Conservation (phyloP, 2,113 vertebrate genomes). For the Zapornia atra region DNA sequence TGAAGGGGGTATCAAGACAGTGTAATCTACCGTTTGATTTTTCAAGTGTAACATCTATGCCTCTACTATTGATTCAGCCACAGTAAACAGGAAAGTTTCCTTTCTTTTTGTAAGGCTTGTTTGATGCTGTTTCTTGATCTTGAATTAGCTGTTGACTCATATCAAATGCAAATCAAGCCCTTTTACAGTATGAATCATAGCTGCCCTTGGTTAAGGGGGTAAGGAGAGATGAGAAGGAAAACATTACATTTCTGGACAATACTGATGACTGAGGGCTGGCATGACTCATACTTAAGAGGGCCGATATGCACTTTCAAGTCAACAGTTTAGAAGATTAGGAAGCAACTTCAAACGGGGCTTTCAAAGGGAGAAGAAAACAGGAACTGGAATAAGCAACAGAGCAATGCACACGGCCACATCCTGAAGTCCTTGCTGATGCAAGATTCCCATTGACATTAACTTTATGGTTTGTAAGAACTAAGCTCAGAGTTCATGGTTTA, state of each 20-base stretch:
- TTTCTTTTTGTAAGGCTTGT: neutral
- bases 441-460: neutral
- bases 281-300: conserved; percentile 42
- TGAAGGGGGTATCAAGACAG: neutral
- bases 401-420: conserved; percentile 1
- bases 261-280: conserved; percentile 29
- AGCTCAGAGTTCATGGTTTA: neutral
- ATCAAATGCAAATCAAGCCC: conserved; percentile 33
- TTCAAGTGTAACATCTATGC: neutral
- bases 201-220: conserved; percentile 29
- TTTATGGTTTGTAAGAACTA: neutral
- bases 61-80: neutral
- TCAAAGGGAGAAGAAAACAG: conserved; percentile 37
- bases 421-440: neutral
- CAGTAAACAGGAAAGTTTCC: neutral
- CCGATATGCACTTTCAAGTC: conserved; percentile 15
- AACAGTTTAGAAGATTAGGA: conserved; percentile 2
- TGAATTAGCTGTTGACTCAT: conserved; percentile 37
- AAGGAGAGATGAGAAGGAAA: conserved; percentile 30
- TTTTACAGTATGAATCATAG: conserved; percentile 26
- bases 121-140: conserved; percentile 18
- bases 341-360: conserved; percentile 14
- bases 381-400: neutral
- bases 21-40: neutral
- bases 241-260: conserved; percentile 37